phyloP scores from a whole-genome alignment of 2,888 invertebrate species.

The Daptonema setosum region DNA sequence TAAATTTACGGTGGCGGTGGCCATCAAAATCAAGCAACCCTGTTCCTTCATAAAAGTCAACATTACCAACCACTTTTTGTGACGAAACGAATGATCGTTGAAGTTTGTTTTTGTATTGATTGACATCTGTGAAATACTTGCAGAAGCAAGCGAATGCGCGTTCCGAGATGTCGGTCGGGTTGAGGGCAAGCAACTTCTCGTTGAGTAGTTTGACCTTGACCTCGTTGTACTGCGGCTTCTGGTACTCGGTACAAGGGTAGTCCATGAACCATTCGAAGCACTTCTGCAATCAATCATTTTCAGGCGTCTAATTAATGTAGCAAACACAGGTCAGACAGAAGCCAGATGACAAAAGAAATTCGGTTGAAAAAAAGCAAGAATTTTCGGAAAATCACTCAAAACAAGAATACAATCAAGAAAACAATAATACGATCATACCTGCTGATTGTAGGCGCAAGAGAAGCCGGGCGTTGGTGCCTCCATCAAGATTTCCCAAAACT shows the following conservation, averaged over 20 bases:
- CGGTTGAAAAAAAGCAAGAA: too few relatives aligned
- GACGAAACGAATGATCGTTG: slow-evolving; percentile 13
- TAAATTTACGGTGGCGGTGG: too few relatives aligned
- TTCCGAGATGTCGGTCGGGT: slow-evolving; percentile 18
- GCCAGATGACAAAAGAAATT: too few relatives aligned
- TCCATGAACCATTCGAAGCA: slow-evolving; percentile 34
- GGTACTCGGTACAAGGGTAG: slow-evolving; percentile 16
- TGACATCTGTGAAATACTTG: slow-evolving; percentile 33
- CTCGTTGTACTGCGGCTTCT: slow-evolving; percentile 30
- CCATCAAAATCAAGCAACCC: too few relatives aligned
- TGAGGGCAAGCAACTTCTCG: slow-evolving; percentile 31
- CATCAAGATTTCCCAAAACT: slow-evolving; percentile 33
- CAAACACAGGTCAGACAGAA: too few relatives aligned
- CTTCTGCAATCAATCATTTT: slow-evolving; percentile 29
- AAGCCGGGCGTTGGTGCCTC: slow-evolving; percentile 28
- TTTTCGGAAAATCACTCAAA: too few relatives aligned
- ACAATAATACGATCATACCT: neutral
- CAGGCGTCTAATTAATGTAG: too few relatives aligned
- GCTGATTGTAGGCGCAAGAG: neutral
- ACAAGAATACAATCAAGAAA: too few relatives aligned
- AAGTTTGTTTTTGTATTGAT: slow-evolving; percentile 29
- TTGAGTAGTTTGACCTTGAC: slow-evolving; percentile 32
- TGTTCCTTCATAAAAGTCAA: too few relatives aligned
- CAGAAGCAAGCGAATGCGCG: slow-evolving; percentile 32
- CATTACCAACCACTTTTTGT: neutral